Evolutionary conservation across 2,888 invertebrate genomes (phyloP).

Genomic region (Trissolcus brochymenae): DNA sequence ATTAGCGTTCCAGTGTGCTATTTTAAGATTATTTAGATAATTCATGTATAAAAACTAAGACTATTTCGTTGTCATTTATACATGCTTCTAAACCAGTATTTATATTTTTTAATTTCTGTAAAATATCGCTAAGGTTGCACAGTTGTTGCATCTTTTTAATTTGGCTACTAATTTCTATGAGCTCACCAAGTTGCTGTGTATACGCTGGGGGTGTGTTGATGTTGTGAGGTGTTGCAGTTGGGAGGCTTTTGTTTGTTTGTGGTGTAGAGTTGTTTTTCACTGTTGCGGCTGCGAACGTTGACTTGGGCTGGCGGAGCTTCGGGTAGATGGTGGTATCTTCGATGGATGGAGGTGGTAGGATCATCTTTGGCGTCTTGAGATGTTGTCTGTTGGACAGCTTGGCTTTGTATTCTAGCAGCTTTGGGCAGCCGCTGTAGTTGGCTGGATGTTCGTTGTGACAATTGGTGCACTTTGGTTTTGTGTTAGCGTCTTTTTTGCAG

Average conservation of each 20-base stretch:
- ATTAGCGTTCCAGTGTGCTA: constrained; percentile 26
- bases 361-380: not conserved
- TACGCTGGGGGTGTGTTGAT: not conserved
- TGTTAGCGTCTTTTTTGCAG: not conserved
- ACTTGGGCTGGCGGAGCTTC: not conserved
- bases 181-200: not conserved
- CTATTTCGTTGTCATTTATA: not conserved
- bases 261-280: too few relatives aligned
- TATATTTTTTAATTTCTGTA: not conserved
- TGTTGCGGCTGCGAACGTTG: not conserved
- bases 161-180: not conserved
- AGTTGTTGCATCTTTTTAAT: constrained; percentile 1
- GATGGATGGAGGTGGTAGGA: too few relatives aligned
- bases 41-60: not conserved
- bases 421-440: not conserved
- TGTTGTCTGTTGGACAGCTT: too few relatives aligned
- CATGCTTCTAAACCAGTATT: not conserved
- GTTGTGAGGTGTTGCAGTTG: too few relatives aligned
- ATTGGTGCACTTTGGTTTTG: not conserved
- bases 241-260: too few relatives aligned
- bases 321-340: not conserved
- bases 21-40: constrained; percentile 3
- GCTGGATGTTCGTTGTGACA: not conserved
- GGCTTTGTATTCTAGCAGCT: not conserved
- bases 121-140: not conserved